phyloP scores from a whole-genome alignment of 1,140 invertebrate genomes.

The Dermatophagoides farinae region DNA sequence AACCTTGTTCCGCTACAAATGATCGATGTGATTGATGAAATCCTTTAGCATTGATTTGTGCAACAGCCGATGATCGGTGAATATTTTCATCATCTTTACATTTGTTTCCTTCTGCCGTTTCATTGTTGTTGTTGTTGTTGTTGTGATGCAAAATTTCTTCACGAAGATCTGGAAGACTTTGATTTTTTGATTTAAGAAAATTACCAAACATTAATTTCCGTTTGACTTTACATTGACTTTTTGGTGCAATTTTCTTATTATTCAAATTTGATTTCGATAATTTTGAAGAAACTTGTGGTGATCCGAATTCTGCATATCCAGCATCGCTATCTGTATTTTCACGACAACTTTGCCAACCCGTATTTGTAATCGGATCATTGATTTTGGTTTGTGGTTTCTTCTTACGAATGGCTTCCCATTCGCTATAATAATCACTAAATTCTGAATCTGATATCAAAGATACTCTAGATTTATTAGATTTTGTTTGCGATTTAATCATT shows the following conservation, averaged over 20 bases:
- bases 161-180: constrained; percentile 71
- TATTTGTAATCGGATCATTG: background rate
- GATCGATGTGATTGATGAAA: constrained; percentile 13
- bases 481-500: background rate
- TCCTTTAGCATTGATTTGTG: constrained; percentile 11
- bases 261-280: background rate
- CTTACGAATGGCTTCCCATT: constrained; percentile 20
- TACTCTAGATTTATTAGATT: background rate
- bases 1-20: background rate
- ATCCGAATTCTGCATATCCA: constrained; percentile 8
- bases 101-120: constrained; percentile 24
- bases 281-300: constrained; percentile 19
- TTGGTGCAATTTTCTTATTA: constrained; percentile 27
- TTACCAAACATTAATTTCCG: constrained; percentile 64
- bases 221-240: constrained; percentile 74
- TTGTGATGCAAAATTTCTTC: constrained; percentile 27
- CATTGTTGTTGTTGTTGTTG: background rate
- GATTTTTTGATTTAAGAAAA: constrained; percentile 61
- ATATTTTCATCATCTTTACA: constrained; percentile 10
- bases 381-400: background rate
- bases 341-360: constrained; percentile 30
- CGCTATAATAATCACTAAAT: constrained; percentile 20
- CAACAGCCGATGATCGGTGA: background rate
- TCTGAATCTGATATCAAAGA: constrained; percentile 15
- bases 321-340: constrained; percentile 7